Conservation (phyloP, 2,797 vertebrate species). For the Scarus forsteni region DNA sequence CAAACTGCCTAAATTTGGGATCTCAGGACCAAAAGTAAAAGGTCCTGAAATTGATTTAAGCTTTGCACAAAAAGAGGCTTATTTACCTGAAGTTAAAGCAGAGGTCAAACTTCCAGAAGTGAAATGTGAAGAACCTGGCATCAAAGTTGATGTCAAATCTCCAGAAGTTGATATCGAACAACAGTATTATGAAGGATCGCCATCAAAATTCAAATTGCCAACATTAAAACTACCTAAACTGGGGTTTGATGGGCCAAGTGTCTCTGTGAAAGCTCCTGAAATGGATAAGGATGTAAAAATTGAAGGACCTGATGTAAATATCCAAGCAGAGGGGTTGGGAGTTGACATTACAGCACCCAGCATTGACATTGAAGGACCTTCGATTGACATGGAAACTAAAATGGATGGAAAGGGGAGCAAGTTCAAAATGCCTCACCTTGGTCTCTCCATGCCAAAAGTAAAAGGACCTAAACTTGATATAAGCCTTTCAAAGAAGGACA, state of each 20-base stretch:
- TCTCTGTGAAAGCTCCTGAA: background rate
- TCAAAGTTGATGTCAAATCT: conserved; percentile 41
- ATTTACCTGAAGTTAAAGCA: conserved; percentile 36
- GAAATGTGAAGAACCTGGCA: conserved; percentile 35
- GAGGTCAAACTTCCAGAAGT: conserved; percentile 31
- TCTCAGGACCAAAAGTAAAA: conserved; percentile 50
- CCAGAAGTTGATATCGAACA: conserved; percentile 19
- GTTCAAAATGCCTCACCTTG: conserved; percentile 63
- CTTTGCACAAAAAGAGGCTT: conserved; percentile 42
- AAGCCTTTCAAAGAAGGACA: conserved; percentile 51
- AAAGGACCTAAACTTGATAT: conserved; percentile 61
- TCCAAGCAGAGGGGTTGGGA: conserved; percentile 8
- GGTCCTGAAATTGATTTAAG: conserved; percentile 43
- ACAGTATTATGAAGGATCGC: conserved; percentile 26
- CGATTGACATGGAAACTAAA: conserved; percentile 33
- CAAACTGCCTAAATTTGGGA: conserved; percentile 74
- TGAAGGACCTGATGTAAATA: conserved; percentile 11
- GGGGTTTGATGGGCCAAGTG: background rate
- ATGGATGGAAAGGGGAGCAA: conserved; percentile 48
- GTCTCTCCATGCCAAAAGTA: conserved; percentile 55
- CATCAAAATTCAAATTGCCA: conserved; percentile 69
- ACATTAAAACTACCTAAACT: conserved; percentile 40
- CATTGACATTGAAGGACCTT: conserved; percentile 26
- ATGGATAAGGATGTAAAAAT: conserved; percentile 7
- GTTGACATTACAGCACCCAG: conserved; percentile 13